phyloP scores from a whole-genome alignment of 1,140 invertebrate genomes.

The Caenorhabditis briggsae region DNA sequence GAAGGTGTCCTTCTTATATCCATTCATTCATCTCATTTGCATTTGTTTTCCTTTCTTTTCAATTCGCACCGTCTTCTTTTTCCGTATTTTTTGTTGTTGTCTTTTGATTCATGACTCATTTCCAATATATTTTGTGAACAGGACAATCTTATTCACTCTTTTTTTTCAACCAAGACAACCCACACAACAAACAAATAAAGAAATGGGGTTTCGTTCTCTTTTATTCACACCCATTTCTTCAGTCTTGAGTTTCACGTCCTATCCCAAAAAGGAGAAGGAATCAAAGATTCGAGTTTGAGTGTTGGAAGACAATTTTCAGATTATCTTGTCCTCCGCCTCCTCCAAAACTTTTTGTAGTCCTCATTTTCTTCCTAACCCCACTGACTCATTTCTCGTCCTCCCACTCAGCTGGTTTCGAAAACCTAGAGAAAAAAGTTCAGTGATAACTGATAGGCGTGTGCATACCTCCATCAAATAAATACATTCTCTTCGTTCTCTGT shows the following conservation, averaged over 20 bases:
- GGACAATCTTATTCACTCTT: not conserved
- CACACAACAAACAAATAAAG: slow-evolving; percentile 43
- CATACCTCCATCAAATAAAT: slow-evolving; percentile 32
- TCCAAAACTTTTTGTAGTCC: not conserved
- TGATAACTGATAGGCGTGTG: slow-evolving; percentile 33
- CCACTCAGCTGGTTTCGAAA: slow-evolving; percentile 31
- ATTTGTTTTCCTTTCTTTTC: not conserved
- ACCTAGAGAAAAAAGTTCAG: not conserved
- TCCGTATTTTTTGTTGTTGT: not conserved
- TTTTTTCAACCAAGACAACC: not conserved
- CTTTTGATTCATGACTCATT: slow-evolving; percentile 53
- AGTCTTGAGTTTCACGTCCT: not conserved
- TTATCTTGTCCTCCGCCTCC: not conserved
- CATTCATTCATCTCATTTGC: slow-evolving; percentile 29
- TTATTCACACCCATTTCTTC: not conserved
- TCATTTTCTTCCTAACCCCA: not conserved
- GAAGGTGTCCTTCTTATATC: not conserved
- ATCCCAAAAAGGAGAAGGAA: slow-evolving; percentile 3
- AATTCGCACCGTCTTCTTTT: not conserved
- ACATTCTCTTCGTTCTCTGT: not conserved
- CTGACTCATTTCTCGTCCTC: slow-evolving; percentile 43
- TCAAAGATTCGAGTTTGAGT: not conserved
- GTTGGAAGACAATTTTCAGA: slow-evolving; percentile 17
- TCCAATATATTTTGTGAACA: slow-evolving; percentile 4
- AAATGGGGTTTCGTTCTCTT: not conserved